Conservation (phyloP, 1,140 invertebrate genomes). For the Eumeta japonica region DNA sequence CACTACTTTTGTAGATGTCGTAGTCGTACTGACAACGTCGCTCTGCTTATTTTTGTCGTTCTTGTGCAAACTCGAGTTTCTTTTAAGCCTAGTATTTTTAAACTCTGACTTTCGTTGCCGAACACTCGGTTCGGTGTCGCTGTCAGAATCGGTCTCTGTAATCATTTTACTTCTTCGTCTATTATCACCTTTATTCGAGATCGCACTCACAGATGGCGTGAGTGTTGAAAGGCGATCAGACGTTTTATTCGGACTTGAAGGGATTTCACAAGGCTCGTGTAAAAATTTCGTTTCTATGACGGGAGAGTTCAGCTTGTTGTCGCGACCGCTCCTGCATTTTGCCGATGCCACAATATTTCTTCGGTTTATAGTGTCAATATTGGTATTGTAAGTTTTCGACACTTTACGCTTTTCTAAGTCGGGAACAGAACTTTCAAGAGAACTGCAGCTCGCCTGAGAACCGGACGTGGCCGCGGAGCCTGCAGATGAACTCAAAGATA, state of each 20-base stretch:
- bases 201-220: slow-evolving; percentile 44
- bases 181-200: slow-evolving; percentile 53
- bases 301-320: slow-evolving; percentile 65
- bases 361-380: slow-evolving; percentile 78
- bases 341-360: slow-evolving; percentile 86
- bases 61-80: slow-evolving; percentile 42
- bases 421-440: slow-evolving; percentile 61
- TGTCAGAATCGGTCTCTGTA: slow-evolving; percentile 53
- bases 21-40: slow-evolving; percentile 19
- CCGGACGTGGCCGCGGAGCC: slow-evolving; percentile 67
- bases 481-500: slow-evolving; percentile 62
- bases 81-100: slow-evolving; percentile 47
- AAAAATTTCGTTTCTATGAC: slow-evolving; percentile 67
- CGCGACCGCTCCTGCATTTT: slow-evolving; percentile 76
- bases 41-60: slow-evolving; percentile 37
- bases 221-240: slow-evolving; percentile 55
- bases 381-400: slow-evolving; percentile 74
- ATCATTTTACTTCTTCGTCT: slow-evolving; percentile 48
- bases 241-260: slow-evolving; percentile 43
- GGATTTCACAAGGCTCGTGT: slow-evolving; percentile 48
- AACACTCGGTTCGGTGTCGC: slow-evolving; percentile 41
- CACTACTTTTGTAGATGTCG: slow-evolving; percentile 20
- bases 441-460: slow-evolving; percentile 67
- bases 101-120: slow-evolving; percentile 45
- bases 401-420: slow-evolving; percentile 63